A percentile compares a stretch with the other conserved stretches of the same genome.
Conservation (phyloP, 2,113 vertebrate species). For the Danionella cerebrum region DNA sequence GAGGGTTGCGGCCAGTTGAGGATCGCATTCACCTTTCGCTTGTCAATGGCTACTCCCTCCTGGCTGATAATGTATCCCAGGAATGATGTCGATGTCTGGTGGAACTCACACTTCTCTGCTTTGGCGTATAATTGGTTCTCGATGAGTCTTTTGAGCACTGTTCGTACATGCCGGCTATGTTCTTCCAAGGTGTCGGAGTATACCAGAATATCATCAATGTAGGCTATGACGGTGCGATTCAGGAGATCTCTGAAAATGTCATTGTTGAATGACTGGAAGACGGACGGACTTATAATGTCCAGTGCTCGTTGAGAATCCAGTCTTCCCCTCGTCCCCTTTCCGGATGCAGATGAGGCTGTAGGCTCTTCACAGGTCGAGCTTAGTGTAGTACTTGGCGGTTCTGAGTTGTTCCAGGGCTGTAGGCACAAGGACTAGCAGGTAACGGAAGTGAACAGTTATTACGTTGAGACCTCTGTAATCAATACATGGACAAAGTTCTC, state of each 20-base stretch:
- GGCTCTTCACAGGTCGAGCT: background rate
- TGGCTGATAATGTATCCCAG: no score
- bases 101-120: no score
- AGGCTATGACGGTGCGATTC: background rate
- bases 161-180: background rate
- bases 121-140: no score
- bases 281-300: background rate
- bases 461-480: conserved; percentile 1
- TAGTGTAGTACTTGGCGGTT: background rate
- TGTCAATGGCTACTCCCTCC: no score
- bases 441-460: background rate
- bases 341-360: background rate
- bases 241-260: background rate
- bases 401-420: background rate
- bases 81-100: no score
- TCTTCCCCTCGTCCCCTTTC: background rate
- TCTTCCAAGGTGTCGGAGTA: background rate
- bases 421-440: background rate
- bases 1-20: no score
- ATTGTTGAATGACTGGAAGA: background rate
- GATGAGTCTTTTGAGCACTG: background rate
- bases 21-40: no score
- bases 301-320: background rate
- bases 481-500: background rate
- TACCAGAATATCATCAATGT: background rate